Conservation (phyloP, 2,797 vertebrate genomes). For the Hozukius guyotensis region DNA sequence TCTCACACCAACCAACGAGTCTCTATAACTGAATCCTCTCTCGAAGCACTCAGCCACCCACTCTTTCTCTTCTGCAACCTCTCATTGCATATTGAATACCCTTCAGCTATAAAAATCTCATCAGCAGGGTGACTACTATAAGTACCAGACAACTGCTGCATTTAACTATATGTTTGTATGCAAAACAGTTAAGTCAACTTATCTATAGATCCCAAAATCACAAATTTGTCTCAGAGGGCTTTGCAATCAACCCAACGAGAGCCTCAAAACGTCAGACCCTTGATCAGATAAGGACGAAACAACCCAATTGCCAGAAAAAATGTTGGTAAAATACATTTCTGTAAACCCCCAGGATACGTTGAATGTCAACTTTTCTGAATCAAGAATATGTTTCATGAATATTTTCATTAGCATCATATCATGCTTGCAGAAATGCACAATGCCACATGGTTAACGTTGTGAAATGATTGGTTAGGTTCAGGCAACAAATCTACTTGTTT, state of each 20-base stretch:
- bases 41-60: background rate
- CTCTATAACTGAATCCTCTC: background rate
- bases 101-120: background rate
- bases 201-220: no score
- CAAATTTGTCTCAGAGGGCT: background rate
- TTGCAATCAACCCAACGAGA: background rate
- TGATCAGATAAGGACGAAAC: fast-evolving
- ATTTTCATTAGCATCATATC: no score
- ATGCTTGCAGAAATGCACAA: no score
- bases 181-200: no score
- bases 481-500: no score
- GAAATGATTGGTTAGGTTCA: no score
- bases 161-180: background rate
- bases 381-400: no score
- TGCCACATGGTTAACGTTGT: no score
- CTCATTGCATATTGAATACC: background rate
- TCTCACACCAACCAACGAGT: background rate
- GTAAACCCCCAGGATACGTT: fast-evolving
- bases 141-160: no score
- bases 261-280: background rate
- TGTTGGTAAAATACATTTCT: no score
- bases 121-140: background rate
- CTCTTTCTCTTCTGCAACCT: background rate
- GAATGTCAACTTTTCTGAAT: no score
- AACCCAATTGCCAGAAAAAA: no score